Evolutionary conservation across 64 coral and sea anemone genomes (phyloP), one percentile per base, ranked within the genome.

Genomic region (Astreopora myriophthalma): DNA sequence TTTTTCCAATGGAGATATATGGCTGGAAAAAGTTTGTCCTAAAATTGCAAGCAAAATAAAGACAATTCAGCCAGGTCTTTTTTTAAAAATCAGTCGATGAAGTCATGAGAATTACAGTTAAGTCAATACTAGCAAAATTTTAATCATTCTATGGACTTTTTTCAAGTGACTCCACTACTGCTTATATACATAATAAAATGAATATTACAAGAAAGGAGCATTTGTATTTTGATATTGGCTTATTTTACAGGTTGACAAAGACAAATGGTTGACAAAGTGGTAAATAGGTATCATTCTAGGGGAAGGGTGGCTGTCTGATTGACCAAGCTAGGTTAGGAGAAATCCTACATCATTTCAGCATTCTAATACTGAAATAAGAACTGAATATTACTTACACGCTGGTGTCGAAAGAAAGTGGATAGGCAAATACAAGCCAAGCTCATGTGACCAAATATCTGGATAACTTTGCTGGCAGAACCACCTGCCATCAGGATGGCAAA

Each of bases 341-440:
- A 39, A 34, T 12, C 35, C 22, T 8, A 34, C 29, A 25, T 39
- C 2, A 27, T 81, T 51, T 58, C 33, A 39, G 6, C 29, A 51
- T 44, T 10, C 0, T 86, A n/a, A 25, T 22, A 42, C 63, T 58
- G 17, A 58, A 58, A 16, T 16, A 8, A 16, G 17, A 20, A 3
- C 6, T 24, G 8, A n/a, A 33, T 4, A 81, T 23, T 20, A 65
- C 76, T 79, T 52, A 87, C 91, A 48, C 61, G 25, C 36, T 87
- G 84, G 48, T 87, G 74, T 17, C 55, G 83, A 79, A 89, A 80
- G 64, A 88, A 89, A 19, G 75, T 84, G 8, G 22, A 74, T 10
- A 89, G 48, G 5, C 75, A 94, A 63, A 89, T 26, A 58, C 92
- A 94, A 16, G 42, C 76, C 24, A 94, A 44, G 23, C 92, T 86